Evolutionary conservation across 2,113 vertebrate genomes (phyloP).

Genomic region (Sterrhoptilus dennistouni): DNA sequence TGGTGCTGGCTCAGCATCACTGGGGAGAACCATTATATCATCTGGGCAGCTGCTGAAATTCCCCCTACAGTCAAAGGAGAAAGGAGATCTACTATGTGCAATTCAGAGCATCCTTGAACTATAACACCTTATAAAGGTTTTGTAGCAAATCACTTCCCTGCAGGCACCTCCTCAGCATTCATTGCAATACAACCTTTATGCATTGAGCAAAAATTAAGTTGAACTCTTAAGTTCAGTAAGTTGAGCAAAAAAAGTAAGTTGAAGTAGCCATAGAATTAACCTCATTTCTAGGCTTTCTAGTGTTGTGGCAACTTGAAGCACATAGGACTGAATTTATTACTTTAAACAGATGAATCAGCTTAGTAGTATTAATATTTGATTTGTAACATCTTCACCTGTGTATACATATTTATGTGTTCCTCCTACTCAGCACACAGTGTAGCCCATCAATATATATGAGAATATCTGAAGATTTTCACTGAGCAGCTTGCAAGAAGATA

Average conservation of each 20-base stretch:
- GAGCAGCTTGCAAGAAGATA: background rate
- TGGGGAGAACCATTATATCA: fast-evolving
- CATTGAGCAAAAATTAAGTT: background rate
- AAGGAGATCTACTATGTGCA: too few relatives aligned
- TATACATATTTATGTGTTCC: background rate
- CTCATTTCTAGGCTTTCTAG: background rate
- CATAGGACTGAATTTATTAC: background rate
- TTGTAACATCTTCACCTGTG: background rate
- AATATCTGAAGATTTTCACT: background rate
- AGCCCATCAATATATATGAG: fast-evolving
- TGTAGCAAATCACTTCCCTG: background rate
- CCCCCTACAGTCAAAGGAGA: background rate
- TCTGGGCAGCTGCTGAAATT: background rate
- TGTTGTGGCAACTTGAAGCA: background rate
- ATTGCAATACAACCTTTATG: background rate
- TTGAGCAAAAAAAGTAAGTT: background rate
- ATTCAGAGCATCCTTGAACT: background rate
- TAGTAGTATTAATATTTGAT: background rate
- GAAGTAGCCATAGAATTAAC: background rate
- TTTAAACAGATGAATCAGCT: background rate
- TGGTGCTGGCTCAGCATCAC: background rate
- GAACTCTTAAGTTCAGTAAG: background rate
- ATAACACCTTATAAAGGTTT: fast-evolving
- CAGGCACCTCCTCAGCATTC: background rate
- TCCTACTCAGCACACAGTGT: background rate